Evolutionary conservation across 2,888 invertebrate species (phyloP), one percentile per base, ranked within the genome.

Genomic region (Acleris cristana): DNA sequence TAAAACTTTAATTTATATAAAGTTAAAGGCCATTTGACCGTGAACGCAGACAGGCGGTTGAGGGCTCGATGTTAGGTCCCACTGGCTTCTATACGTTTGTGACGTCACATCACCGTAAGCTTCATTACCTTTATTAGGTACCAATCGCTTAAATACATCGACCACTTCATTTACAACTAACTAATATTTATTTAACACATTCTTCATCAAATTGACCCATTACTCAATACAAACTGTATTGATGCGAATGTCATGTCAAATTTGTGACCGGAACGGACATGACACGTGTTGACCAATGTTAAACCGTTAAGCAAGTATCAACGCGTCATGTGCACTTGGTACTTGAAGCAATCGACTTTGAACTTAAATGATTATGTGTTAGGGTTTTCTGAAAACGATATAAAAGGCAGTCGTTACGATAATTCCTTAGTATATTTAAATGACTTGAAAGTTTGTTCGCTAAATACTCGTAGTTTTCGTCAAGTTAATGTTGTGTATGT

Each of bases 341-440:
- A 21, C 5, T 44, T 23, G 6, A 18, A 34, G 52, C 19, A 34
- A 6, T 7, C 30, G 1, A 58, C 40, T 49, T 26, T 49, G 34
- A 54, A 34, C 53, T 21, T 54, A 62, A 63, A 34, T 34, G 4
- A 0, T 1, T 2, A 12, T 2, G 4, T 0, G 0, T 16, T 54
- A 63, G 44, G 34, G 48, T 34, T 14, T 3, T 23, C 16, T 40
- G n/a, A 55, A 14, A 21, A 45, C 19, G 10, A 14, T 34, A 21
- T 21, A 26, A 30, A 44, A 54, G 12, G n/a, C 18, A 19, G 49
- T n/a, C 48, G 26, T 19, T 19, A 59, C 34, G 56, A 60, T 21
- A 49, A 65, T 82, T 82, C 79, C 78, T 74, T 72, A 70, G 79
- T 76, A 83, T 82, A 84, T 83, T 81, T 80, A 76, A 76, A 79